A percentile compares a stretch with the other conserved stretches of the same genome.
Conservation (phyloP, 35 echinoderm and acorn worm species). For the Lytechinus pictus region DNA sequence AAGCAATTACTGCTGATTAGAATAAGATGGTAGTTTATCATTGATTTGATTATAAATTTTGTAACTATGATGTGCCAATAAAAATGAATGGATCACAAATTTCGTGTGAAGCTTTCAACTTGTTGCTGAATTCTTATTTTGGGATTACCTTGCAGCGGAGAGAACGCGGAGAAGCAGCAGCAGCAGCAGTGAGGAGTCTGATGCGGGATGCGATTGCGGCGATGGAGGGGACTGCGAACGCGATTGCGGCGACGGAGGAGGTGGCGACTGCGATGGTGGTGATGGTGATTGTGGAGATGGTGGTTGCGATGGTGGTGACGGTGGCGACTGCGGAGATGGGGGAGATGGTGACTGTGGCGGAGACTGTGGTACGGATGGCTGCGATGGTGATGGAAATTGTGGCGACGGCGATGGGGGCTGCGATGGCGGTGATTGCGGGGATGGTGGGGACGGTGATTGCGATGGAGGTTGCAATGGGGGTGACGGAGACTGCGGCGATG, state of each 20-base stretch:
- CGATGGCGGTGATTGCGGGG: not conserved
- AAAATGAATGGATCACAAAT: too few relatives aligned
- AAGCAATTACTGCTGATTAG: too few relatives aligned
- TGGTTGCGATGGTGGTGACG: not conserved
- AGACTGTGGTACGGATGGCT: not conserved
- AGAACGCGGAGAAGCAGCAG: constrained; percentile 18
- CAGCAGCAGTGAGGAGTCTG: constrained; percentile 29
- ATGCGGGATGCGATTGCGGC: not conserved
- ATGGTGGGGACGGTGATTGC: not conserved
- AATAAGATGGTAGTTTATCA: too few relatives aligned
- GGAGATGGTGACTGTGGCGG: not conserved
- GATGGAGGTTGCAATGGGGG: not conserved
- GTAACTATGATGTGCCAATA: too few relatives aligned
- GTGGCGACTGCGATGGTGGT: not conserved
- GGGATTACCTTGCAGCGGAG: not conserved
- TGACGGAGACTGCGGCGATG: not conserved
- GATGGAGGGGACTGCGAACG: not conserved
- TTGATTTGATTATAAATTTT: too few relatives aligned
- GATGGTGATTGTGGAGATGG: not conserved
- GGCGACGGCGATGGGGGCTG: constrained; percentile 20
- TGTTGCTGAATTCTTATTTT: not conserved
- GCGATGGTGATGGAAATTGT: not conserved
- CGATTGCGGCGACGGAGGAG: not conserved
- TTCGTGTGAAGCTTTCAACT: too few relatives aligned
- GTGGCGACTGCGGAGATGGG: not conserved